These are phyloP conservation scores for Limnephilus rhombicus DNA, from an alignment of 2,888 invertebrate species.

Conservation along the genomic window DNA sequence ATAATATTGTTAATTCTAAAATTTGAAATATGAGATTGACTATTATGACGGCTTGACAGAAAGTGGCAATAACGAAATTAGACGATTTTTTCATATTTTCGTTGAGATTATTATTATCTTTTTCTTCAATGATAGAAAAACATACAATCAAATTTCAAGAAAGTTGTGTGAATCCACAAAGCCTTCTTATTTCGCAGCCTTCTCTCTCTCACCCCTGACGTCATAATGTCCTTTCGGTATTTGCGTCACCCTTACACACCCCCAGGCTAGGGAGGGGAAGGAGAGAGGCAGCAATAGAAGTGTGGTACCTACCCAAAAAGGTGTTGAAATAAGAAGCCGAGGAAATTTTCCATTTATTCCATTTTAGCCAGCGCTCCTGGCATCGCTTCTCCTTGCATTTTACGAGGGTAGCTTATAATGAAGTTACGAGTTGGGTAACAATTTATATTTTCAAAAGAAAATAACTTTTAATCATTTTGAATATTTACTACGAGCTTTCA, in stretches of 20 bases:
- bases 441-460: constrained; percentile 45
- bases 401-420: constrained; percentile 35
- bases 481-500: constrained; percentile 40
- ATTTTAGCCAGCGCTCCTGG: not conserved
- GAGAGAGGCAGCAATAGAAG: not conserved
- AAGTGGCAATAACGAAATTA: no score
- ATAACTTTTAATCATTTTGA: constrained; percentile 38
- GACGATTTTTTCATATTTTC: no score
- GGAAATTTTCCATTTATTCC: constrained; percentile 45
- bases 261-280: not conserved
- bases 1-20: no score
- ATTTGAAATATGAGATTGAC: no score
- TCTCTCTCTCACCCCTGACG: constrained; percentile 44
- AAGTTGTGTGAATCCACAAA: constrained; percentile 9
- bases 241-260: constrained; percentile 46
- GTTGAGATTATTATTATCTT: no score
- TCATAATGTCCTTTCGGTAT: constrained; percentile 45
- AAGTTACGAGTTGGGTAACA: constrained; percentile 44
- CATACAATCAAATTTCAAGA: not conserved
- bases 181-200: constrained; percentile 26
- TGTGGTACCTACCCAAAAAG: not conserved
- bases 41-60: no score
- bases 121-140: no score
- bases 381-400: constrained; percentile 35
- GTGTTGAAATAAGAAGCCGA: constrained; percentile 38